Base-by-base conservation (phyloP, 2,888 invertebrate genomes). In the Apeira syringaria region DNA sequence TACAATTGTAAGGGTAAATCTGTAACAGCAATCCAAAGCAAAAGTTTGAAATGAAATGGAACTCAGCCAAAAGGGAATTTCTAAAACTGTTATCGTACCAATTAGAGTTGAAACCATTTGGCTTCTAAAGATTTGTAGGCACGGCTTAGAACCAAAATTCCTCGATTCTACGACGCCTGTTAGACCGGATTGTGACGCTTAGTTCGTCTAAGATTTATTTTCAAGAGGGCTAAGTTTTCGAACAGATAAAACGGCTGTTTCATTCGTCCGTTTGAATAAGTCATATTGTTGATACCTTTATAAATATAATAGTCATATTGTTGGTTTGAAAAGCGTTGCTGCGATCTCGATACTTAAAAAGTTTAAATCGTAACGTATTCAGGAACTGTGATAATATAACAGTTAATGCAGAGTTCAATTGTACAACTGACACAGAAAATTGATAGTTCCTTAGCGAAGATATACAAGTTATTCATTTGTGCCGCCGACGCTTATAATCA, bases 51-150 rank as follows among this genome's bases (percentile, higher is more conserved):
- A 56, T 46, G 42, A 53, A 56, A 53, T 56, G 51, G 51, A 51
- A 53, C 50, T 25, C 39, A 24, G 39, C 46, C 52, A 47, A 51
- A 45, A 50, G 40, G 25, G 20, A 30, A 53, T 43, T 47, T 36
- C 42, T 50, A 50, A 56, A 50, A 52, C 46, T 51, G 39, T 51
- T 56, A 56, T 56, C 51, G 53, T 44, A 44, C 44, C 53, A 52
- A 52, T 53, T 56, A 53, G 53, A 44, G 50, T 51, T 47, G 51
- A 48, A 53, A 51, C 47, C 44, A 49, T 41, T 50, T 49, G 45
- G 32, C 37, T 47, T 38, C 43, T 48, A 27, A 48, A 50, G 53
- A 53, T 52, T 56, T 53, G 50, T 51, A 48, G 47, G 50, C 51
- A 47, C 44, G 39, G 47, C 49, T 54, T 47, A 43, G 47, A 41